Percentiles rank a stretch among this genome's conserved stretches.
These are phyloP conservation scores for Hyposoter didymator DNA, from an alignment of 2,888 invertebrate genomes.

Conservation along the genomic window DNA sequence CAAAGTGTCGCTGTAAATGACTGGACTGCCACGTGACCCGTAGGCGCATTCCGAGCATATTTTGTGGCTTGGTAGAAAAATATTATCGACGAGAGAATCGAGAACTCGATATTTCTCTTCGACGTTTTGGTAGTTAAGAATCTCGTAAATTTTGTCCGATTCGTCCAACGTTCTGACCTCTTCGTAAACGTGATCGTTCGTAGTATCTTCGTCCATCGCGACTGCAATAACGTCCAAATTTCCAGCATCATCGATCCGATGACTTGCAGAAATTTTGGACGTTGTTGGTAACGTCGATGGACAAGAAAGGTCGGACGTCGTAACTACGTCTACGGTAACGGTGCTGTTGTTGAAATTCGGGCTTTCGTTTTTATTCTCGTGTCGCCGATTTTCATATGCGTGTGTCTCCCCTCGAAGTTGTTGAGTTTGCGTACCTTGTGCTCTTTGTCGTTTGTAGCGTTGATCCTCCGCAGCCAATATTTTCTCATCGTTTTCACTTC, in stretches of 20 bases:
- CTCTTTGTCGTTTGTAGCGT: constrained; percentile 36
- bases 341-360: constrained; percentile 69
- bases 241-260: not conserved
- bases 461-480: constrained; percentile 35
- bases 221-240: constrained; percentile 21
- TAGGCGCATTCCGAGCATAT: constrained; percentile 76
- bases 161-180: constrained; percentile 68
- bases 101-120: constrained; percentile 70
- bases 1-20: constrained; percentile 79
- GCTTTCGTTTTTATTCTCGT: constrained; percentile 62
- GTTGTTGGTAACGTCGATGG: not conserved
- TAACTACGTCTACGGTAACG: constrained; percentile 66
- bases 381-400: constrained; percentile 77
- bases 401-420: constrained; percentile 80
- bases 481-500: constrained; percentile 50
- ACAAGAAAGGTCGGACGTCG: constrained; percentile 51
- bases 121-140: constrained; percentile 72
- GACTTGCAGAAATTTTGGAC: not conserved
- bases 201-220: constrained; percentile 15
- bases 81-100: constrained; percentile 55
- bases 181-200: constrained; percentile 75
- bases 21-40: constrained; percentile 72
- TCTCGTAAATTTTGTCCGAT: constrained; percentile 68
- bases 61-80: constrained; percentile 61
- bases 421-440: constrained; percentile 64